Percentiles rank a stretch among this genome's conserved stretches.
Conservation (phyloP, 2,888 invertebrate species). For the Drosophila siamana region DNA sequence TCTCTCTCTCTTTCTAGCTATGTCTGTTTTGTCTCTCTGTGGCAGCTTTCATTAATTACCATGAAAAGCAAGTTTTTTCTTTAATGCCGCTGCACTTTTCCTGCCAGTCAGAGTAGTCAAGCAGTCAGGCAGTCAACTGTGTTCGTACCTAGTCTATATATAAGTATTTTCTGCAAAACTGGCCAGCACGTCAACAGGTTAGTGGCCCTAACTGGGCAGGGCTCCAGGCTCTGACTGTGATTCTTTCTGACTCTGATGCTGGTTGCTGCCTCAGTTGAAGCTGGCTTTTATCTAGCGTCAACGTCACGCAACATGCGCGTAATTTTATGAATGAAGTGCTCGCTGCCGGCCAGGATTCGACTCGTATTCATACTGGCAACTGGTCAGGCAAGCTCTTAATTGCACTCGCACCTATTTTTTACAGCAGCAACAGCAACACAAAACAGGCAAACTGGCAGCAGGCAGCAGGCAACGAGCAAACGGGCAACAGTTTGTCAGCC, state of each 20-base stretch:
- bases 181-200: slow-evolving; percentile 73
- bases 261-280: too few relatives aligned
- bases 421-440: slow-evolving; percentile 23
- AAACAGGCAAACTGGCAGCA: slow-evolving; percentile 18
- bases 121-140: slow-evolving; percentile 40
- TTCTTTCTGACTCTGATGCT: neutral
- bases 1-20: neutral
- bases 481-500: slow-evolving; percentile 81
- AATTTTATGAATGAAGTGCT: slow-evolving; percentile 81
- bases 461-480: slow-evolving; percentile 41
- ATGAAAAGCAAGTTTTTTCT: slow-evolving; percentile 78
- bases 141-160: slow-evolving; percentile 59
- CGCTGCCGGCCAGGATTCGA: slow-evolving; percentile 75
- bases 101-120: slow-evolving; percentile 69
- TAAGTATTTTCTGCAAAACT: slow-evolving; percentile 67
- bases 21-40: neutral
- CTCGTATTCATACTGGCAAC: slow-evolving; percentile 45
- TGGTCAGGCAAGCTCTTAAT: slow-evolving; percentile 76
- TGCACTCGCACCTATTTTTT: slow-evolving; percentile 77
- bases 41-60: slow-evolving; percentile 79
- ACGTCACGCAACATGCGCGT: slow-evolving; percentile 79
- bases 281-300: slow-evolving; percentile 72
- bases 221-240: slow-evolving; percentile 16
- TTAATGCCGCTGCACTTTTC: slow-evolving; percentile 61
- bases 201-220: slow-evolving; percentile 71